Evolutionary conservation across 1,140 invertebrate species (phyloP), one percentile per base, ranked within the genome.

Genomic region (Lepidostoma basale): DNA sequence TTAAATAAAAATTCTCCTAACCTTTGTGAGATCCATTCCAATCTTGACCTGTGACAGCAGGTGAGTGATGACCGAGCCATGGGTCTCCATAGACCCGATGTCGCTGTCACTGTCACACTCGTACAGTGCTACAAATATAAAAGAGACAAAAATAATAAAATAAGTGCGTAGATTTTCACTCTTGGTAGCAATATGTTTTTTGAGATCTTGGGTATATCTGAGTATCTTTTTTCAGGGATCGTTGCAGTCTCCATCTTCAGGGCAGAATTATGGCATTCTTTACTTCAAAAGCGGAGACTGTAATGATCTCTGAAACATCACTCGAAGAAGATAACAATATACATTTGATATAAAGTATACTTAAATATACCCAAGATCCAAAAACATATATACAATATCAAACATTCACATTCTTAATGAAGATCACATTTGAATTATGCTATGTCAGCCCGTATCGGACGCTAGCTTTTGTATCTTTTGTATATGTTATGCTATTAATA

Each of bases 21-120:
- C 81, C 87, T 98, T 98, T 2, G 97, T 98, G 74, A 98, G 86
- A 81, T 98, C 97, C 97, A 98, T 99, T 47, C 97, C 97, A 76
- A 98, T 98, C 80, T 97, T 92, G 60, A 97, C 94, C 87, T 98
- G 96, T 23, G 96, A 97, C 54, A 99, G 81, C 12, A 99, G 84
- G 81, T 98, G 95, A 49, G 92, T 92, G 71, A 99, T 93, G 68
- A 98, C 94, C 47, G 94, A 97, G 49, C 96, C 96, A 80, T 98
- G 95, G 70, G 89, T 90, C 81, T 97, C 95, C 88, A 98, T 91
- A 14, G 92, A 93, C 64, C 86, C 85, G 74, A 91, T 86, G 76
- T 94, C 93, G 74, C 88, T 88, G 77, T 95, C 93, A 74, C 92
- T 91, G 69, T 92, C 90, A 75, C 94, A 92, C 78, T 96, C 94